phyloP scores from a whole-genome alignment of 2,113 vertebrate species.

The Pteropus alecto region DNA sequence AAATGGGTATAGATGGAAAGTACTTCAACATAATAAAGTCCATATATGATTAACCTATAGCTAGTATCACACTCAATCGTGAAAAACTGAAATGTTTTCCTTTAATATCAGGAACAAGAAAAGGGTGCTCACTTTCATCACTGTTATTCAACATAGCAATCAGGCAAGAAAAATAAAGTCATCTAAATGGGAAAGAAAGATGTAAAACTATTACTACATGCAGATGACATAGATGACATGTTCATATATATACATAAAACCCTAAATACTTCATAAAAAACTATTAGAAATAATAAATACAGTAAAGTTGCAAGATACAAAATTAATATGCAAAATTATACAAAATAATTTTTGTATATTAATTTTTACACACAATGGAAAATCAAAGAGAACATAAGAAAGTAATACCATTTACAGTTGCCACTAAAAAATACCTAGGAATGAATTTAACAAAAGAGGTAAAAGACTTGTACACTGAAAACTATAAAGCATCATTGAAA shows the following conservation, averaged over 20 bases:
- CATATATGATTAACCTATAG: not conserved
- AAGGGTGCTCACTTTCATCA: not conserved
- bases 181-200: not conserved
- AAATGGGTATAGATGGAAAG: not conserved
- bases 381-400: not conserved
- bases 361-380: not conserved
- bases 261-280: not conserved
- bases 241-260: not conserved
- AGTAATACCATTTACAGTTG: not conserved
- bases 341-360: no score
- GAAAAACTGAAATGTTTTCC: not conserved
- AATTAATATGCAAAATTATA: not conserved
- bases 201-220: not conserved
- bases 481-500: not conserved
- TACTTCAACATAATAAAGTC: not conserved
- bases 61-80: not conserved
- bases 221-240: no score
- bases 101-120: not conserved
- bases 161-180: not conserved
- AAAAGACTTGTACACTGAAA: not conserved
- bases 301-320: not conserved
- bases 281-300: not conserved
- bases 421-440: not conserved
- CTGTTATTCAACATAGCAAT: not conserved
- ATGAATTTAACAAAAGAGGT: not conserved